Conservation (phyloP, 37 sponge, comb jelly and placozoan genomes). For the Crambe crambe region DNA sequence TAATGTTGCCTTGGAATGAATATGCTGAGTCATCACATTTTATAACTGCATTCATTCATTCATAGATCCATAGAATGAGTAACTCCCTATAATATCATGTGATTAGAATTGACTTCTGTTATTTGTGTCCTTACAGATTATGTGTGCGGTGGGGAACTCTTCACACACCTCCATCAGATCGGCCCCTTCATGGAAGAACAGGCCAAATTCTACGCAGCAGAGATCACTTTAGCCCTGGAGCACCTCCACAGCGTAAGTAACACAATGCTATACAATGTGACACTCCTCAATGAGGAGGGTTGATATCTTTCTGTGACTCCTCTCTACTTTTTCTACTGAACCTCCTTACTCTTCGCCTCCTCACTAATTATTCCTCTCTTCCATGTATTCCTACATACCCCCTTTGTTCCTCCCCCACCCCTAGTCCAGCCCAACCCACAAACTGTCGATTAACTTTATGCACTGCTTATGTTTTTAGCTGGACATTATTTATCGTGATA, state of each 20-base stretch:
- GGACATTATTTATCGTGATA: slow-evolving; percentile 94
- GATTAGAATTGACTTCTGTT: no score
- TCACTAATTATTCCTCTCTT: not conserved
- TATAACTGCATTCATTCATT: no score
- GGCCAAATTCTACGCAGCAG: slow-evolving; percentile 82
- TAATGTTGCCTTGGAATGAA: no score
- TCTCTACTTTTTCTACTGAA: not conserved
- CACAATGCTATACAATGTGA: no score
- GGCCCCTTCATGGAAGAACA: slow-evolving; percentile 82
- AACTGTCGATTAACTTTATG: no score
- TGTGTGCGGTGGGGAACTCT: slow-evolving; percentile 96
- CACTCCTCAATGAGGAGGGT: no score
- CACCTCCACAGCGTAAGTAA: slow-evolving; percentile 86
- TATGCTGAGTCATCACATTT: no score
- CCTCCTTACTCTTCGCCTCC: not conserved
- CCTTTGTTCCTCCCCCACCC: slow-evolving; percentile 4
- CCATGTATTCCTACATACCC: not conserved
- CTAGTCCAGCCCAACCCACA: no score
- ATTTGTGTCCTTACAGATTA: no score
- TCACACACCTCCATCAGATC: slow-evolving; percentile 89
- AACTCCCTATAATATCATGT: no score
- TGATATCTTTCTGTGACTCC: no score
- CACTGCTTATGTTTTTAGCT: slow-evolving; percentile 52
- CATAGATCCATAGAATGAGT: no score
- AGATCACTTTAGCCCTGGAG: slow-evolving; percentile 91